Conservation (phyloP, 2,888 invertebrate genomes). For the Cephus nigrinus region DNA sequence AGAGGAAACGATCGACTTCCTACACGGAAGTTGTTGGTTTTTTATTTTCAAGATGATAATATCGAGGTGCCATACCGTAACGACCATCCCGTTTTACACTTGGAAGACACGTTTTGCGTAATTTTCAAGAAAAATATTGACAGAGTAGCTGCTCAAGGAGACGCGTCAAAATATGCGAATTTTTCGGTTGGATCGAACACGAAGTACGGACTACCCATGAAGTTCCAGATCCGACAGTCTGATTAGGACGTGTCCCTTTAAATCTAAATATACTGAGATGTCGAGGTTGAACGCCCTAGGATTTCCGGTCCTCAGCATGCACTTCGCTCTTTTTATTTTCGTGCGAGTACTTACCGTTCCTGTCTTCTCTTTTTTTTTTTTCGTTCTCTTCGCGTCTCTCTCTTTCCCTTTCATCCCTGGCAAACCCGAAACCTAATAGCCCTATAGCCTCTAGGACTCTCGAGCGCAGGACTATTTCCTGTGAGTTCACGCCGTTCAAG, state of each 20-base stretch:
- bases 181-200: no score
- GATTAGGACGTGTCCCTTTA: constrained; percentile 45
- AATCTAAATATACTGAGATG: constrained; percentile 54
- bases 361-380: constrained; percentile 41
- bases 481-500: constrained; percentile 41
- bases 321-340: constrained; percentile 11
- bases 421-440: constrained; percentile 60
- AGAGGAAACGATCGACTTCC: constrained; percentile 41
- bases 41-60: constrained; percentile 25
- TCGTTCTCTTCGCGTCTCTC: constrained; percentile 25
- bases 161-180: no score
- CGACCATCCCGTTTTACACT: no score
- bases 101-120: no score
- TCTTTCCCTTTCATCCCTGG: constrained; percentile 23
- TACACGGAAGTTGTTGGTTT: constrained; percentile 30
- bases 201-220: no score
- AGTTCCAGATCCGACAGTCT: no score
- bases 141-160: no score
- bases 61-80: no score
- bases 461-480: constrained; percentile 61
- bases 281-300: constrained; percentile 61
- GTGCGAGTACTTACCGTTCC: not conserved
- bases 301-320: constrained; percentile 58
- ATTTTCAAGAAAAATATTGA: no score
- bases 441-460: constrained; percentile 60